phyloP scores from a whole-genome alignment of 1,140 invertebrate genomes.

The Plectrocnemia conspersa region DNA sequence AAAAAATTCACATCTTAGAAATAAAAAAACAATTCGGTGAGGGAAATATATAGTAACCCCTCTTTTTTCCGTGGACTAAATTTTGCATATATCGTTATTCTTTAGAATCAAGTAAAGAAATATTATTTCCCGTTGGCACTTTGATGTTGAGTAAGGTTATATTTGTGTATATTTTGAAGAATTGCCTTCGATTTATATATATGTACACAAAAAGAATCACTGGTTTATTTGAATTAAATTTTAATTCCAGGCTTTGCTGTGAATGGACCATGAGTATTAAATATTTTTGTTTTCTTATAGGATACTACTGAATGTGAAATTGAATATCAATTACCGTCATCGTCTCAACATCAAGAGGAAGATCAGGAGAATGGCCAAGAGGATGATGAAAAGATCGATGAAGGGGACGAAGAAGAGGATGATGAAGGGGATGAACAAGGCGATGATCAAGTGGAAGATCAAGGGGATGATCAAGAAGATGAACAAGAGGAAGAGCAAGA shows the following conservation, averaged over 20 bases:
- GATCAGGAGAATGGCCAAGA: conserved; percentile 42
- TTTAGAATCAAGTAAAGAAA: too few relatives aligned
- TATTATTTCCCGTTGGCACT: too few relatives aligned
- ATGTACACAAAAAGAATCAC: not conserved
- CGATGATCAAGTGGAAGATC: conserved; percentile 43
- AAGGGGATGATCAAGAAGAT: conserved; percentile 37
- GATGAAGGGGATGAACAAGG: conserved; percentile 42
- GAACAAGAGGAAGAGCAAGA: conserved; percentile 45
- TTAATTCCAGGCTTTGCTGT: not conserved
- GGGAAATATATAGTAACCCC: too few relatives aligned
- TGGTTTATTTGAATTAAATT: not conserved
- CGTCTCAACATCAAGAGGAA: conserved; percentile 69
- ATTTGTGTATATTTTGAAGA: too few relatives aligned
- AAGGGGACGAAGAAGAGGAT: conserved; percentile 50
- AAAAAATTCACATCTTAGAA: too few relatives aligned
- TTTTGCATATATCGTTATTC: too few relatives aligned
- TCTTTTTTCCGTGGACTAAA: too few relatives aligned
- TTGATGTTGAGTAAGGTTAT: too few relatives aligned
- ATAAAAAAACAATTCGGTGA: too few relatives aligned
- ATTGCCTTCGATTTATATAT: too few relatives aligned
- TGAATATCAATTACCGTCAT: conserved; percentile 74
- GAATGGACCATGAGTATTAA: not conserved
- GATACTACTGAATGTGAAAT: conserved; percentile 56
- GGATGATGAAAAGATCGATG: conserved; percentile 48
- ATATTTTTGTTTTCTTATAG: conserved; percentile 12